Evolutionary conservation across 2,113 vertebrate species (phyloP).

Genomic region (Guaruba guarouba): DNA sequence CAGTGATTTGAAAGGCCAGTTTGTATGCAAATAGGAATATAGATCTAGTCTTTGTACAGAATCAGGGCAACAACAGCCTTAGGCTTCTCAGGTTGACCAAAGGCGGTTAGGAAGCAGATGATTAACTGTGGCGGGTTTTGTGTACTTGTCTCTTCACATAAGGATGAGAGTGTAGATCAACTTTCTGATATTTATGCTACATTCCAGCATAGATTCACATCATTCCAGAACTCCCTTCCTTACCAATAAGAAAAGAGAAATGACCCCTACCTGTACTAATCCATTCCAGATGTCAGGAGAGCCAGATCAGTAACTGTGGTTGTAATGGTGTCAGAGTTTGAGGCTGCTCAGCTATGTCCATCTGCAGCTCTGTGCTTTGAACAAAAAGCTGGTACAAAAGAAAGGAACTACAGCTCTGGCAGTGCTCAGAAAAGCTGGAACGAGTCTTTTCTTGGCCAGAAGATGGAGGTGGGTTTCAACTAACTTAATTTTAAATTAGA

Average conservation of each 20-base stretch:
- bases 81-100: constrained; percentile 59
- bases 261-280: neutral
- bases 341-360: neutral
- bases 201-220: neutral
- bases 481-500: neutral
- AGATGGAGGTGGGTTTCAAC: neutral
- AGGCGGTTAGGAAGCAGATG: constrained; percentile 36
- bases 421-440: neutral
- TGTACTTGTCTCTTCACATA: constrained; percentile 58
- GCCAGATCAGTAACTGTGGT: neutral
- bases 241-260: neutral
- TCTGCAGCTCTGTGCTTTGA: neutral
- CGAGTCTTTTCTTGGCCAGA: neutral
- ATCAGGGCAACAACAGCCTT: constrained; percentile 51
- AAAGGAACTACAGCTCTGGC: neutral
- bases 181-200: constrained; percentile 19
- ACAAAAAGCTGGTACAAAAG: neutral
- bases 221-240: neutral
- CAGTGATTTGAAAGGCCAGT: neutral
- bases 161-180: constrained; percentile 9
- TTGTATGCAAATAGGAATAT: constrained; percentile 24
- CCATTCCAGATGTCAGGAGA: neutral
- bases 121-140: constrained; percentile 62
- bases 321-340: neutral
- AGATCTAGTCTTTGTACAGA: constrained; percentile 13